Evolutionary conservation across 2,888 invertebrate genomes (phyloP), one percentile per base, ranked within the genome.

Genomic region (Biston stratarius): DNA sequence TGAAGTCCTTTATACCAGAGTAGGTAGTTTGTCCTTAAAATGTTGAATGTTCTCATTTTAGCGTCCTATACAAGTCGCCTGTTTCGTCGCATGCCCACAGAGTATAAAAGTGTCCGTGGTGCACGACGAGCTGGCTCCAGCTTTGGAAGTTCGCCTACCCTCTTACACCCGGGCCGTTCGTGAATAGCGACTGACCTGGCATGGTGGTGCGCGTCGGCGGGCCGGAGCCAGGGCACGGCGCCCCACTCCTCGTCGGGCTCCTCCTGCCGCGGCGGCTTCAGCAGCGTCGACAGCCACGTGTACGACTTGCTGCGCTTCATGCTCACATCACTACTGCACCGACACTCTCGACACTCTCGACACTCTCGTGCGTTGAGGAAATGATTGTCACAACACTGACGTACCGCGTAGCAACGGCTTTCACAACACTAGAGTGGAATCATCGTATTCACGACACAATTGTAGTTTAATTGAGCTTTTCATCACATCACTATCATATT

Each of bases 281-380:
- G 86, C 82, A 93, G 86, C 80, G 92, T 91, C 73, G 93, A 89
- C 81, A 93, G 88, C 93, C 93, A 92, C 78, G 92, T 90, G 83
- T 92, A 91, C 62, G 93, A 93, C 85, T 92, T 92, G 76, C 92
- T 92, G 69, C 93, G 89, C 82, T 91, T 92, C 93, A 93, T 93
- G 69, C 62, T 74, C 78, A 77, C 80, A 67, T 75, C 77, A 77
- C 77, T 72, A 69, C 67, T n/a, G n/a, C 33, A 9, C 36, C 11
- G 12, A 40, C 60, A 51, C n/a, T n/a, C n/a, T n/a, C n/a, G n/a
- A 38, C 58, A 38, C 58, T 58, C 38, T 34, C 56, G 34, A 14
- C 45, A 45, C 56, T 45, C 48, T 33, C 48, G 34, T 34, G 33
- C 34, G 12, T 9, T 12, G 33, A 8, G n/a, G 12, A n/a, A 6